These are phyloP conservation scores for Phymastichus coffea DNA, from an alignment of 1,140 invertebrate species.

Conservation along the genomic window DNA sequence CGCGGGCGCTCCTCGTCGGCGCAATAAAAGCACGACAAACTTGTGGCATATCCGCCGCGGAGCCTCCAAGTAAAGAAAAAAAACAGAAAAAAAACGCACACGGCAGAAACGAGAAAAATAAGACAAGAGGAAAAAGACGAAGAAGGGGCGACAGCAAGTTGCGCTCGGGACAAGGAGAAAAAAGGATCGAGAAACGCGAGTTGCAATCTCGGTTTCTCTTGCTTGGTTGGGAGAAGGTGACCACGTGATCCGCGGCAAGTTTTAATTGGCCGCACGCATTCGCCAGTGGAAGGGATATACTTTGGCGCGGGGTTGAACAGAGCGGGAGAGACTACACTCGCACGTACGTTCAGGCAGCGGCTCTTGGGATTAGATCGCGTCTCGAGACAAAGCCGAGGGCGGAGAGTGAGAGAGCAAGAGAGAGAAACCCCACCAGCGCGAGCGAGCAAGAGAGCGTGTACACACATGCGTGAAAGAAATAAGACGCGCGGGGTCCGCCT, in stretches of 20 bases:
- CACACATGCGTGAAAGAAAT: conserved; percentile 32
- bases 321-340: conserved; percentile 30
- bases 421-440: conserved; percentile 47
- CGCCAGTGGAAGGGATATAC: conserved; percentile 20
- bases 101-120: no score
- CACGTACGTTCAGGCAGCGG: conserved; percentile 29
- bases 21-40: no score
- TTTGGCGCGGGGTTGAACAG: conserved; percentile 28
- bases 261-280: conserved; percentile 52
- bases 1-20: no score
- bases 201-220: no score
- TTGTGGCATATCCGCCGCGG: no score
- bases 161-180: no score
- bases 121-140: neutral
- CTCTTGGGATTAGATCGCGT: conserved; percentile 29
- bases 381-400: neutral
- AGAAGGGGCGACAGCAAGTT: neutral
- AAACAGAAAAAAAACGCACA: no score
- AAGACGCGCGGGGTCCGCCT: conserved; percentile 11
- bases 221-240: no score
- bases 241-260: conserved; percentile 51
- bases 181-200: no score
- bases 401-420: conserved; percentile 33
- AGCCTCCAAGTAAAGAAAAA: no score
- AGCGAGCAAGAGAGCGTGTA: conserved; percentile 9